Evolutionary conservation across 1,140 invertebrate genomes (phyloP).

Genomic region (Plodia interpunctella): DNA sequence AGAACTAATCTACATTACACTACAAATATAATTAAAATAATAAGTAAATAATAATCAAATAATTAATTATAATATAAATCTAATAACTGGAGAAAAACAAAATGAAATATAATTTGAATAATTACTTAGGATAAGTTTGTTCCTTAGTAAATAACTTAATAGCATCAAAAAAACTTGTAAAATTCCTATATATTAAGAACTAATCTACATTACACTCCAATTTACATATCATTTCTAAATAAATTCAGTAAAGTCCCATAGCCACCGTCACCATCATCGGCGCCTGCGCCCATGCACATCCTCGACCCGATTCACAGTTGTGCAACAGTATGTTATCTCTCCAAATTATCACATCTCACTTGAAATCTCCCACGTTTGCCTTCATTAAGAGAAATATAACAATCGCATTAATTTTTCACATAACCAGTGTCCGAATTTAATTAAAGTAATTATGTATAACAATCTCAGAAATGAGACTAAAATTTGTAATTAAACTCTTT

Average conservation of each 20-base stretch:
- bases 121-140: too few species aligned
- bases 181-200: too few species aligned
- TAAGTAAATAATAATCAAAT: too few species aligned
- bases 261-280: too few species aligned
- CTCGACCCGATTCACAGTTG: neutral
- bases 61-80: too few species aligned
- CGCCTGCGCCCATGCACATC: neutral
- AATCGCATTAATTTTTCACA: constrained; percentile 2
- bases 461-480: neutral
- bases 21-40: too few species aligned
- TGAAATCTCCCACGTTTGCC: constrained; percentile 8
- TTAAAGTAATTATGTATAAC: neutral
- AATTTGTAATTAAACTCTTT: neutral
- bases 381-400: constrained; percentile 11
- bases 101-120: too few species aligned
- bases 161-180: too few species aligned
- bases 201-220: too few species aligned
- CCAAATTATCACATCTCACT: constrained; percentile 8
- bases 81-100: too few species aligned
- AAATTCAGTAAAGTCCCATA: neutral
- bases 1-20: too few species aligned
- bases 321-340: constrained; percentile 7
- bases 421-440: neutral
- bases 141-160: too few species aligned
- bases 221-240: neutral